Conservation (phyloP, 1,140 invertebrate species). For the Drosophila watanabei region DNA sequence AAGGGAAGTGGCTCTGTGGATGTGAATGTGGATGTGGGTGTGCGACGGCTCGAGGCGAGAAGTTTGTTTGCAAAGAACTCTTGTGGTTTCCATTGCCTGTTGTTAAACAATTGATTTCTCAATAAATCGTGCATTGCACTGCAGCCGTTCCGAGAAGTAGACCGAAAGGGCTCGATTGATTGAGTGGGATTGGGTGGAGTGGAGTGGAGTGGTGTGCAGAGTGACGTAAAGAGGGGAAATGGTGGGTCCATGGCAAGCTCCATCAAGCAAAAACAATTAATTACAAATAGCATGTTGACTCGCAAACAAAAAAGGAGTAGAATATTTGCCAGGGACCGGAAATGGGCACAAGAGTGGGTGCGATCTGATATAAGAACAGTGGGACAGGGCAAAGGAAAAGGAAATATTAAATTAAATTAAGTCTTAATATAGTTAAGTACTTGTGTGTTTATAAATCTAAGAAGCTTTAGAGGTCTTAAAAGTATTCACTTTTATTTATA, state of each 20-base stretch:
- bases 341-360: constrained; percentile 8
- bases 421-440: too few species aligned
- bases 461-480: not conserved
- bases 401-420: not conserved
- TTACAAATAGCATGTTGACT: constrained; percentile 83
- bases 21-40: constrained; percentile 30
- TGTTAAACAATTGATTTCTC: constrained; percentile 84
- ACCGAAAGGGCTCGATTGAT: constrained; percentile 52
- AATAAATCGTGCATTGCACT: constrained; percentile 83
- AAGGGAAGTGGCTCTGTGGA: constrained; percentile 9
- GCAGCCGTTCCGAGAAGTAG: constrained; percentile 44
- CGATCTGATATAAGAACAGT: constrained; percentile 25
- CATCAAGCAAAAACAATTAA: constrained; percentile 81
- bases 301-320: constrained; percentile 69
- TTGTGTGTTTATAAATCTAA: too few species aligned
- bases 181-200: constrained; percentile 13
- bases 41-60: constrained; percentile 76
- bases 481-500: too few species aligned
- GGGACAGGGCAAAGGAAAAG: not conserved
- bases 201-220: not conserved
- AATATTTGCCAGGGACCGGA: constrained; percentile 33
- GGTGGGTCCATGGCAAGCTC: constrained; percentile 36
- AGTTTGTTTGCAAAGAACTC: constrained; percentile 84
- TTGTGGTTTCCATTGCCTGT: constrained; percentile 83
- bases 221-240: not conserved